A percentile compares a stretch with the other conserved stretches of the same genome.
Evolutionary conservation across 2,888 invertebrate genomes (phyloP).

Genomic region (Spilosoma lubricipeda): DNA sequence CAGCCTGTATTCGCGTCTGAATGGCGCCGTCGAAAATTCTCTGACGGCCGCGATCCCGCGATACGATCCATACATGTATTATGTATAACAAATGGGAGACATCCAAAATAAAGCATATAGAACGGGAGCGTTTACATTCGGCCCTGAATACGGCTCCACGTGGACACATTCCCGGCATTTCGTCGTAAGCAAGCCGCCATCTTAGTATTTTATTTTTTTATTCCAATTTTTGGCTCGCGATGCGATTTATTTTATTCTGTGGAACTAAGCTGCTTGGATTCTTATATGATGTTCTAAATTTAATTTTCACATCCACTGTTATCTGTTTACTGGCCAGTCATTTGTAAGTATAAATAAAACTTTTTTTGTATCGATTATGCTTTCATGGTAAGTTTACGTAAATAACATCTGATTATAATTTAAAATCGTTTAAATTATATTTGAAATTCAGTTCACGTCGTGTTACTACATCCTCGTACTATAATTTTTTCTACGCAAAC

Average conservation of each 20-base stretch:
- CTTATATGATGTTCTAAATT: constrained; percentile 30
- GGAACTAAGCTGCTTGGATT: constrained; percentile 32
- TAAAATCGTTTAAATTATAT: background rate
- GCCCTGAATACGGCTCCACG: constrained; percentile 75
- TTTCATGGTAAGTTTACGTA: background rate
- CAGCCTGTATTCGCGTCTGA: constrained; percentile 72
- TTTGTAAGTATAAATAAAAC: background rate
- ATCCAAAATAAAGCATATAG: constrained; percentile 81
- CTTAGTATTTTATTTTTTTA: constrained; percentile 45
- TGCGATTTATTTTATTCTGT: constrained; percentile 36
- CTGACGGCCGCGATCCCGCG: constrained; percentile 79
- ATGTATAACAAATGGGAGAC: constrained; percentile 86
- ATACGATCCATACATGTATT: constrained; percentile 83
- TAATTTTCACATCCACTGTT: constrained; percentile 24
- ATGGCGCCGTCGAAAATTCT: constrained; percentile 84
- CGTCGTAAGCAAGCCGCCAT: constrained; percentile 61
- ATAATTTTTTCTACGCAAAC: constrained; percentile 25
- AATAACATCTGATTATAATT: background rate
- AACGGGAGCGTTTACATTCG: constrained; percentile 70
- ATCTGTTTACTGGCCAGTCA: constrained; percentile 1
- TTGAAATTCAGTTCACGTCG: constrained; percentile 16
- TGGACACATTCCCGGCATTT: constrained; percentile 81
- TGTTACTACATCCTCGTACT: constrained; percentile 18
- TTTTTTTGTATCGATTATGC: background rate
- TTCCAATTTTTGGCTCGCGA: constrained; percentile 40